Conservation (phyloP, 1,140 invertebrate species). For the Eulimnadia texana region DNA sequence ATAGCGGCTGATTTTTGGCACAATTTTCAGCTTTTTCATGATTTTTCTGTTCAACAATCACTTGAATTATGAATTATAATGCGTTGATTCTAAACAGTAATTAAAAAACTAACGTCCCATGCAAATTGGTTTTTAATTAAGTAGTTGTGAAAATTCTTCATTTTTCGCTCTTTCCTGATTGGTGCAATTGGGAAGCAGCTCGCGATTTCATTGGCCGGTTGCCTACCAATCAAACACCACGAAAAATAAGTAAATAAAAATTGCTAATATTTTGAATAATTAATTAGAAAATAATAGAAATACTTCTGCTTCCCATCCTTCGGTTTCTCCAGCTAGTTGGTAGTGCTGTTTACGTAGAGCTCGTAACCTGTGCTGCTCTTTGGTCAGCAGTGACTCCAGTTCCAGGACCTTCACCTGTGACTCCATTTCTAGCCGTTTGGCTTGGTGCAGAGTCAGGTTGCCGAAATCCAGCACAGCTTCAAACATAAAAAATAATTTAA, state of each 20-base stretch:
- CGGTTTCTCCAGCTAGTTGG: slow-evolving; percentile 56
- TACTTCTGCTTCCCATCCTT: slow-evolving; percentile 32
- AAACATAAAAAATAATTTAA: slow-evolving; percentile 22
- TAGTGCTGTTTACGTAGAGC: slow-evolving; percentile 86
- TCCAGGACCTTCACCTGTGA: slow-evolving; percentile 81
- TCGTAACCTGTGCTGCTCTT: slow-evolving; percentile 65
- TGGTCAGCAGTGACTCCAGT: slow-evolving; percentile 75
- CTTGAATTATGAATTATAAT: too few relatives aligned
- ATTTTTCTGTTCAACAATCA: too few relatives aligned
- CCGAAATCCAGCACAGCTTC: slow-evolving; percentile 78
- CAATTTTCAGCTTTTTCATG: too few relatives aligned
- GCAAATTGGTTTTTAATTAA: too few relatives aligned
- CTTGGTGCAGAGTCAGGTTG: slow-evolving; percentile 77
- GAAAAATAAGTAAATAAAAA: not conserved
- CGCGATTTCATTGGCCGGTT: too few relatives aligned
- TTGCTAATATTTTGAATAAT: not conserved
- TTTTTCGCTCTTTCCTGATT: too few relatives aligned
- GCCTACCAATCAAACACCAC: not conserved
- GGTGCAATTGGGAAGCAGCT: too few relatives aligned
- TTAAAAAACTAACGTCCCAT: too few relatives aligned
- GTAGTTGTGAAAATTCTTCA: too few relatives aligned
- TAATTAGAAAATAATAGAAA: not conserved
- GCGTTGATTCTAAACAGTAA: too few relatives aligned
- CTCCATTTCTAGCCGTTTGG: slow-evolving; percentile 92
- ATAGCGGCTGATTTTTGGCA: too few relatives aligned